A percentile compares a stretch with the other conserved stretches of the same genome.
These are phyloP conservation scores for Apis dorsata DNA, from an alignment of 1,140 invertebrate species.

Conservation along the genomic window DNA sequence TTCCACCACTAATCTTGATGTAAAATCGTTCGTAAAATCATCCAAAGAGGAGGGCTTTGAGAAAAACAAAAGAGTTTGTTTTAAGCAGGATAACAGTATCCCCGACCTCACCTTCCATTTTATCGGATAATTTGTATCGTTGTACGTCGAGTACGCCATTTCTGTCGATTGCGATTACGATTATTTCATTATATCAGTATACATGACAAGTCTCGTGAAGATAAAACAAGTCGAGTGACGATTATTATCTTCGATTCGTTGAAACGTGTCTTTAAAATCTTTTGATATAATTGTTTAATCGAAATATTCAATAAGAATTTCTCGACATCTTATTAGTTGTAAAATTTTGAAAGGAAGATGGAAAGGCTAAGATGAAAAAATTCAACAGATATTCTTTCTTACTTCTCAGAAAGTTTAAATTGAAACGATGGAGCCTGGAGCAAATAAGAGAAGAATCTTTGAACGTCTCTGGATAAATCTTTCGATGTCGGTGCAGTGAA, in stretches of 20 bases:
- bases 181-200: not conserved
- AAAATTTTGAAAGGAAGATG: constrained; percentile 24
- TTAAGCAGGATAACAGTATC: too few species aligned
- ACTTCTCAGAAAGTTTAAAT: constrained; percentile 56
- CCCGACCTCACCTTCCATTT: not conserved
- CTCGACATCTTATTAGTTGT: not conserved
- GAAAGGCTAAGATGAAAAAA: not conserved
- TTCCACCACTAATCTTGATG: not conserved
- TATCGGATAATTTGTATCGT: not conserved
- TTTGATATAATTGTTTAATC: not conserved
- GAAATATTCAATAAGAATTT: too few species aligned
- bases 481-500: not conserved
- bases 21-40: not conserved
- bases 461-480: constrained; percentile 25
- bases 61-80: not conserved
- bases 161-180: not conserved
- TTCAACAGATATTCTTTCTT: not conserved
- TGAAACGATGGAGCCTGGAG: constrained; percentile 19
- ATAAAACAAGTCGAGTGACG: not conserved
- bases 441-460: constrained; percentile 21
- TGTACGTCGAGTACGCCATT: too few species aligned
- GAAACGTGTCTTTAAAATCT: too few species aligned
- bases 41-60: not conserved
- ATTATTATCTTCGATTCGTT: not conserved
- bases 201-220: not conserved